Evolutionary conservation across 2,888 invertebrate species (phyloP).

Genomic region (Thysanoteuthis rhombus): DNA sequence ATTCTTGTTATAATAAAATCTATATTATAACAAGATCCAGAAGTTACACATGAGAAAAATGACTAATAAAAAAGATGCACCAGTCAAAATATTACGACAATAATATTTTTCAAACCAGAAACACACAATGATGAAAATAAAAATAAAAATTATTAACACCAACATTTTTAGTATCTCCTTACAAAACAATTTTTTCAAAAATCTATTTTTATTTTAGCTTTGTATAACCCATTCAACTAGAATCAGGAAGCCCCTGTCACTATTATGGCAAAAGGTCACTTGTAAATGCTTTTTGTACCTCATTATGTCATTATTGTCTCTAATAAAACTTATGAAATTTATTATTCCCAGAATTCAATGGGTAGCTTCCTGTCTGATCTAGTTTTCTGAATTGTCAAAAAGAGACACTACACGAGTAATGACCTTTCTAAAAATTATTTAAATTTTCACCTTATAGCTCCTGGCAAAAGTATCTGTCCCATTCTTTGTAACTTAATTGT

Average conservation of each 20-base stretch:
- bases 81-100: too few species aligned
- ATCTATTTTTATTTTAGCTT: not conserved
- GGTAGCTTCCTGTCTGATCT: not conserved
- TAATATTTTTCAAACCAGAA: not conserved
- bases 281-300: not conserved
- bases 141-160: not conserved
- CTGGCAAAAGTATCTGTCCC: not conserved
- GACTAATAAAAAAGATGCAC: too few species aligned
- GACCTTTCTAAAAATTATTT: not conserved
- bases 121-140: not conserved
- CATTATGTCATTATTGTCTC: conserved; percentile 12
- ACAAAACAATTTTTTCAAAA: not conserved
- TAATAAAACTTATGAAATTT: not conserved
- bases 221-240: not conserved
- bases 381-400: not conserved
- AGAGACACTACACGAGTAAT: not conserved
- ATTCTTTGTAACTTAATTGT: not conserved
- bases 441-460: not conserved
- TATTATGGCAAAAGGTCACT: not conserved
- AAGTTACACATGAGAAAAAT: too few species aligned
- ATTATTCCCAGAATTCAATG: conserved; percentile 12
- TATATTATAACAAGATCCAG: too few species aligned
- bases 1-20: too few species aligned
- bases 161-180: not conserved
- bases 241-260: not conserved